Evolutionary conservation across 2,113 vertebrate species (phyloP).

Genomic region (Malurus elegans): DNA sequence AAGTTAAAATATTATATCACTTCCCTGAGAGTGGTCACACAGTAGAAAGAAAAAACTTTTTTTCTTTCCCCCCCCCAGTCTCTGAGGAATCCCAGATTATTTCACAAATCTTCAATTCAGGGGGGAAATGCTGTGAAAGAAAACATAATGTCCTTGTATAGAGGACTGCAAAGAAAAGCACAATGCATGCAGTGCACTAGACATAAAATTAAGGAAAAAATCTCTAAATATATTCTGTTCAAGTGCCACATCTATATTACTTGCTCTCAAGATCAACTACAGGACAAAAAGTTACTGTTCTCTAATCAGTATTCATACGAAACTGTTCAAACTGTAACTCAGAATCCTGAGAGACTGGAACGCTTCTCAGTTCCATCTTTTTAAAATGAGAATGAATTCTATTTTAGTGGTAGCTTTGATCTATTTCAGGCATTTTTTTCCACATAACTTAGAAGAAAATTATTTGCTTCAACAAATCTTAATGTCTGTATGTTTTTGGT

Average conservation of each 20-base stretch:
- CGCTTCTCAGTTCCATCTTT: not conserved
- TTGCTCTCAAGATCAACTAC: not conserved
- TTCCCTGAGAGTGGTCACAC: not conserved
- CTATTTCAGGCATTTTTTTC: not conserved
- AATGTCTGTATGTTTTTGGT: not conserved
- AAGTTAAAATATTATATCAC: not conserved
- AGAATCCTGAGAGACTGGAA: not conserved
- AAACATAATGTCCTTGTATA: not conserved
- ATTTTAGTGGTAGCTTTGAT: not conserved
- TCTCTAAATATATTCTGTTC: not conserved
- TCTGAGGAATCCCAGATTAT: not conserved
- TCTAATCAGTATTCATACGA: conserved; percentile 10
- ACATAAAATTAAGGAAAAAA: not conserved
- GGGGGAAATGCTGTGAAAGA: not conserved
- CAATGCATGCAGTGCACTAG: not conserved
- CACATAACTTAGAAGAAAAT: not conserved
- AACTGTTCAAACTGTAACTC: not conserved
- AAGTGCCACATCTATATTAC: not conserved
- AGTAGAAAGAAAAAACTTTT: not conserved
- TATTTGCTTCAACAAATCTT: not conserved
- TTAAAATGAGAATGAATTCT: not conserved
- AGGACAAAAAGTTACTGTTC: not conserved
- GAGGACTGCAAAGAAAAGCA: not conserved
- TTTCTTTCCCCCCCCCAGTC: not conserved
- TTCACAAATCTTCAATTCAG: not conserved